Base-by-base conservation (phyloP, 2,113 vertebrate genomes). In the Pipra filicauda region DNA sequence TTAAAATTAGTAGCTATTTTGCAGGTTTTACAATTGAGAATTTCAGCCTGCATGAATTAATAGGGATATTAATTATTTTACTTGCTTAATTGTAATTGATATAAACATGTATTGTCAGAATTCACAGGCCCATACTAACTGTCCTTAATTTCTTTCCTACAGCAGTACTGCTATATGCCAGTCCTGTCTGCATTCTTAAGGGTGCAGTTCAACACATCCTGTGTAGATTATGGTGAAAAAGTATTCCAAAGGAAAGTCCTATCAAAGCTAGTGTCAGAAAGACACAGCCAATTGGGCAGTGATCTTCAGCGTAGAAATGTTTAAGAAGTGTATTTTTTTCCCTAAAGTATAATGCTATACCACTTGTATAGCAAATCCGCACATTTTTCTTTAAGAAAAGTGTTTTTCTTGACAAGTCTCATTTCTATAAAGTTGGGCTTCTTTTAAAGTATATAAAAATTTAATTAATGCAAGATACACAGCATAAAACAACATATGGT, bases 131-230 rank as follows among this genome's bases (percentile, higher is more conserved):
- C 99, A 99, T 99, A 99, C 99, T 99, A 99, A 99, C 99, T 99
- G 99, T 99, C 99, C 99, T 99, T 99, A 99, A 99, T 99, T 99
- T 99, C 99, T 99, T 99, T 99, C 99, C 99, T 99, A 99, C 99
- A 99, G 99, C 99, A 99, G 99, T 99, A 99, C 99, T 99, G 99
- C 99, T 99, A 99, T 99, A 99, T 99, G 99, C 99, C 99, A 99
- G 99, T 99, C 99, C 99, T 99, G 99, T 99, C 99, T 99, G 99
- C 99, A 99, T 99, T 99, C 99, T 99, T 99, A 99, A 99, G 99
- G 99, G 99, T 99, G 99, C 99, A 99, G 99, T 99, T 99, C 99
- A 99, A 99, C 99, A 99, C 99, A 98, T 99, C 99, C 99, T 99
- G 99, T 99, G 99, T 99, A 99, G 99, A 99, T 99, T 99, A 99